A percentile compares a stretch with the other conserved stretches of the same genome.
Conservation (phyloP, 2,113 vertebrate genomes). For the Brachypteracias leptosomus region DNA sequence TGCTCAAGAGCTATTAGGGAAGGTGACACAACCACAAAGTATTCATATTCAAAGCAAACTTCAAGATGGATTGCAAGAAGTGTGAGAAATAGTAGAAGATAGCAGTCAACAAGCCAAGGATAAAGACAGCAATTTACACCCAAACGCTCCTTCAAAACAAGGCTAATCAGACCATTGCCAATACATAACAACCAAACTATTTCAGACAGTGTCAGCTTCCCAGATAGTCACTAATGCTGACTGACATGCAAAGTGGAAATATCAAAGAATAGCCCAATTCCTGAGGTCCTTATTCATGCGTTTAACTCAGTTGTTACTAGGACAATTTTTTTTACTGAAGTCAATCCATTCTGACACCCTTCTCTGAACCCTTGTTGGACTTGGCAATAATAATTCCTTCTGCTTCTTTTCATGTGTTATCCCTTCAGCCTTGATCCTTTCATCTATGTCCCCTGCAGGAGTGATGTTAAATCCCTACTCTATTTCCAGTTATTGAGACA, state of each 20-base stretch:
- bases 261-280: conserved; percentile 5
- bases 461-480: conserved; percentile 21
- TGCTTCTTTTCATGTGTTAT: conserved; percentile 68
- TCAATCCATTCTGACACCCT: conserved; percentile 52
- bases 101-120: background rate
- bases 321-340: conserved; percentile 34
- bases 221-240: conserved; percentile 36
- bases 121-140: background rate
- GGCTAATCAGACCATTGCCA: background rate
- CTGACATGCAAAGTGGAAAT: conserved; percentile 47
- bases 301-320: conserved; percentile 15
- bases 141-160: background rate
- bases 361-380: conserved; percentile 42
- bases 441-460: conserved; percentile 55
- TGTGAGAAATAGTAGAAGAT: background rate
- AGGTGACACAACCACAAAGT: background rate
- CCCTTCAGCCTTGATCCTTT: conserved; percentile 55
- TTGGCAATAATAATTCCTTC: conserved; percentile 60
- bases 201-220: conserved; percentile 16
- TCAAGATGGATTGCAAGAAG: background rate
- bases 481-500: conserved; percentile 47
- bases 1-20: background rate
- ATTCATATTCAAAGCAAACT: background rate
- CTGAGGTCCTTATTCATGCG: conserved; percentile 34
- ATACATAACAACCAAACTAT: background rate